phyloP scores from a whole-genome alignment of 2,113 vertebrate species.

The Camelus dromedarius region DNA sequence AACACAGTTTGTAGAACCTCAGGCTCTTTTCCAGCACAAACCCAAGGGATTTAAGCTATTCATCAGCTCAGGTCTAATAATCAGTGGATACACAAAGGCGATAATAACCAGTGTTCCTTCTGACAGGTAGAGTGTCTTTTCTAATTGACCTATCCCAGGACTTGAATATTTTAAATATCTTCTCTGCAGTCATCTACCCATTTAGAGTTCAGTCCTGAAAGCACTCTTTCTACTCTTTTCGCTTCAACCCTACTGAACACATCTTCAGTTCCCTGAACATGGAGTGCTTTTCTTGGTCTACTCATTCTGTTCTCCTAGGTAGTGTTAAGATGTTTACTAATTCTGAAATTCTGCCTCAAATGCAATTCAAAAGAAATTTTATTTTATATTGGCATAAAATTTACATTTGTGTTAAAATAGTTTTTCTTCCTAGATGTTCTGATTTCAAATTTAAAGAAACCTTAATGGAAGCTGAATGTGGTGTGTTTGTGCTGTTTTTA shows the following conservation, averaged over 20 bases:
- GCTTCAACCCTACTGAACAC: not conserved
- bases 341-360: not conserved
- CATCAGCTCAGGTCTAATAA: not conserved
- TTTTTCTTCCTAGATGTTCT: not conserved
- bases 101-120: not conserved
- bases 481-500: not conserved
- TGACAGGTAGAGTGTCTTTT: not conserved
- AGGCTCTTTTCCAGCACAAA: not conserved
- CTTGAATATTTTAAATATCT: conserved; percentile 4
- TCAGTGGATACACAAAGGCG: not conserved
- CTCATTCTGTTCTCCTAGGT: not conserved
- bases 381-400: not conserved
- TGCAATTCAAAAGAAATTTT: not conserved
- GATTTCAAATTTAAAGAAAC: not conserved
- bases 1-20: not conserved
- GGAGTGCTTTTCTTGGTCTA: not conserved
- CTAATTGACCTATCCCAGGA: not conserved
- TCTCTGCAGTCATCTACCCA: not conserved
- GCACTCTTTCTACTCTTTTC: not conserved
- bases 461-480: not conserved
- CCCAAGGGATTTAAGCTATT: not conserved
- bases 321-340: not conserved
- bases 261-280: not conserved
- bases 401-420: not conserved
- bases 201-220: not conserved